These are phyloP conservation scores for Lucinisca nassula DNA, from an alignment of 2,888 invertebrate genomes.

Conservation along the genomic window DNA sequence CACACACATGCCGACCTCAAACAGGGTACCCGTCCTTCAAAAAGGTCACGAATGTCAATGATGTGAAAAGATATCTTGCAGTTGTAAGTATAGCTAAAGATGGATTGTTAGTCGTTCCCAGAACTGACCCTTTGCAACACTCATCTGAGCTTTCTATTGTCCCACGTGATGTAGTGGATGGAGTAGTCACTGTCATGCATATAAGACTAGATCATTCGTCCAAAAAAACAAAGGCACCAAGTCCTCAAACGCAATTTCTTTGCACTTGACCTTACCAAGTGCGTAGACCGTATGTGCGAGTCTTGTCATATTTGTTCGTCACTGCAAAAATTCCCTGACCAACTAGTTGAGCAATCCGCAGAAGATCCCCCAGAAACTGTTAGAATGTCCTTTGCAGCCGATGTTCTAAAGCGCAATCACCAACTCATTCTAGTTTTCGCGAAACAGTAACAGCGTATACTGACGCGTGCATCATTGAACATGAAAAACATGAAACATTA, in stretches of 20 bases:
- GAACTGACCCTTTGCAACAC: slow-evolving; percentile 29
- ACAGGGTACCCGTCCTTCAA: no score
- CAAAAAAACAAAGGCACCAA: slow-evolving; percentile 62
- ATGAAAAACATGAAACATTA: slow-evolving; percentile 56
- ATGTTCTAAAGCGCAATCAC: slow-evolving; percentile 66
- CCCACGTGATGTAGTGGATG: slow-evolving; percentile 63
- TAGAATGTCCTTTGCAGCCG: slow-evolving; percentile 70
- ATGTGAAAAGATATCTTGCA: slow-evolving; percentile 67
- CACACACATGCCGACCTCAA: no score
- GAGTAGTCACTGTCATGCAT: slow-evolving; percentile 65
- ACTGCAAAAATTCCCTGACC: slow-evolving; percentile 51
- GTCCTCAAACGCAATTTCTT: slow-evolving; percentile 67
- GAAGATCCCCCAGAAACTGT: slow-evolving; percentile 57
- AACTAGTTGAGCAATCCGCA: slow-evolving; percentile 59
- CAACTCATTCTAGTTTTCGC: slow-evolving; percentile 63
- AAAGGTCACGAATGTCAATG: slow-evolving; percentile 68
- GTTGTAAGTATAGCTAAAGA: slow-evolving; percentile 64
- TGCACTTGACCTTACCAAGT: slow-evolving; percentile 56
- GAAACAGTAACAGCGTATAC: slow-evolving; percentile 59
- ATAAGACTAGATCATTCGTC: slow-evolving; percentile 63
- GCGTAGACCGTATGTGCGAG: slow-evolving; percentile 69
- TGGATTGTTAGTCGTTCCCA: no score
- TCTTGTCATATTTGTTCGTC: no score
- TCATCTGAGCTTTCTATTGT: slow-evolving; percentile 62
- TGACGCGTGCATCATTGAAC: slow-evolving; percentile 23